A percentile compares a stretch with the other conserved stretches of the same genome.
Conservation (phyloP, 2,888 invertebrate species). For the Leptinotarsa peninsularis region DNA sequence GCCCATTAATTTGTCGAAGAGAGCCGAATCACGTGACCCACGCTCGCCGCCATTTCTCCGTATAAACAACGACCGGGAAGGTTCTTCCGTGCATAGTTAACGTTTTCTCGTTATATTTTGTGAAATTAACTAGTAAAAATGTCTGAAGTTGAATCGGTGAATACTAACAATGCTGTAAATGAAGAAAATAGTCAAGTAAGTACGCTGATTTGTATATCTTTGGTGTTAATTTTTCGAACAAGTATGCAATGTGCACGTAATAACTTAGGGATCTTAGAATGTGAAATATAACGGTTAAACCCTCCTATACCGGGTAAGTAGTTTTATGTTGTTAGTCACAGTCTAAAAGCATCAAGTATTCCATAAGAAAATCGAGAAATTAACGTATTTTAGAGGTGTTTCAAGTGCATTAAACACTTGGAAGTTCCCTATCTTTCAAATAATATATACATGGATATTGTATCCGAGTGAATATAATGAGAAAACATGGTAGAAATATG, state of each 20-base stretch:
- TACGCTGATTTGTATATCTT: constrained; percentile 44
- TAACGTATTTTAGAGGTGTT: constrained; percentile 26
- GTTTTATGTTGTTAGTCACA: constrained; percentile 51
- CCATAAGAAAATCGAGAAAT: constrained; percentile 22
- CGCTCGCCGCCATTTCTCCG: constrained; percentile 74
- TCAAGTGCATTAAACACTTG: neutral
- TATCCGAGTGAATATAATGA: neutral
- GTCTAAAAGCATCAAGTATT: constrained; percentile 52
- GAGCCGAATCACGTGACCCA: constrained; percentile 70
- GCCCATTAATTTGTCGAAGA: constrained; percentile 59
- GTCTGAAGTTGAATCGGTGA: constrained; percentile 65
- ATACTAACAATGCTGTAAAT: constrained; percentile 62
- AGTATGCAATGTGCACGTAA: constrained; percentile 65
- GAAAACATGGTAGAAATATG: constrained; percentile 9
- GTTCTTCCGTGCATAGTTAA: constrained; percentile 54
- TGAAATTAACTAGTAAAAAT: constrained; percentile 60
- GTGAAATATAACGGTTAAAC: constrained; percentile 58
- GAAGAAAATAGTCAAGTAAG: constrained; percentile 65
- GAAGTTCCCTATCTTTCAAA: neutral
- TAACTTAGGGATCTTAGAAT: constrained; percentile 60
- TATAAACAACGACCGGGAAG: constrained; percentile 72
- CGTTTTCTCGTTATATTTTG: constrained; percentile 50
- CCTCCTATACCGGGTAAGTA: constrained; percentile 41
- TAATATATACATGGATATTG: neutral
- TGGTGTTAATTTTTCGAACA: constrained; percentile 49